These are phyloP conservation scores for Xenentodon cancila DNA, from an alignment of 2,797 vertebrate species.

Conservation along the genomic window DNA sequence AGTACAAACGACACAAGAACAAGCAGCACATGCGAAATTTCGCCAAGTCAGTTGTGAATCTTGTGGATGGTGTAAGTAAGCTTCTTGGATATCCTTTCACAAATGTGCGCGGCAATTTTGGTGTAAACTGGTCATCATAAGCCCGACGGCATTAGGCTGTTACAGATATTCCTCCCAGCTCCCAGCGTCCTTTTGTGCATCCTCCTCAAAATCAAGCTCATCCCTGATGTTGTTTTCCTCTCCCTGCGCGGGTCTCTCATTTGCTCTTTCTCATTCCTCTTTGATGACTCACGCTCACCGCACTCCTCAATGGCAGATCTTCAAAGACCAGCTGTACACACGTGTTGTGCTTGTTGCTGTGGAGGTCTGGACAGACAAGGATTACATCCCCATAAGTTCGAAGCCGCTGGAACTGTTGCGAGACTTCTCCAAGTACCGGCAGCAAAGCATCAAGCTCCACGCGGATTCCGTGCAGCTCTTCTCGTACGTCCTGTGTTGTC, in stretches of 20 bases:
- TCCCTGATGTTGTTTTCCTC: constrained; percentile 50
- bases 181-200: constrained; percentile 31
- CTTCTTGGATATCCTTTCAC: constrained; percentile 33
- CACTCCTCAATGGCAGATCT: constrained; percentile 84
- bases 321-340: constrained; percentile 96
- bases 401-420: constrained; percentile 92
- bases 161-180: constrained; percentile 31
- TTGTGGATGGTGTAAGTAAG: constrained; percentile 96
- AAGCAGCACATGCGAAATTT: constrained; percentile 91
- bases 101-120: too few relatives aligned
- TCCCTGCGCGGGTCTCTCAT: constrained; percentile 18
- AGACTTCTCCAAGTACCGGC: constrained; percentile 94
- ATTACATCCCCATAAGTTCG: constrained; percentile 89
- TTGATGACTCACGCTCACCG: constrained; percentile 31
- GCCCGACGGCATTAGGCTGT: not conserved
- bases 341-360: constrained; percentile 95
- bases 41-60: constrained; percentile 97
- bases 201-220: constrained; percentile 37
- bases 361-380: constrained; percentile 96
- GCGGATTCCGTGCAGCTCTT: constrained; percentile 95
- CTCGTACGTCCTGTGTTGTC: constrained; percentile 83
- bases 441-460: constrained; percentile 90
- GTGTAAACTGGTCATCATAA: not conserved
- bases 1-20: constrained; percentile 92
- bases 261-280: constrained; percentile 10